Evolutionary conservation across 30 jellyfish, hydroid and myxozoan genomes (phyloP).

Genomic region (Haliclystus octoradiatus): DNA sequence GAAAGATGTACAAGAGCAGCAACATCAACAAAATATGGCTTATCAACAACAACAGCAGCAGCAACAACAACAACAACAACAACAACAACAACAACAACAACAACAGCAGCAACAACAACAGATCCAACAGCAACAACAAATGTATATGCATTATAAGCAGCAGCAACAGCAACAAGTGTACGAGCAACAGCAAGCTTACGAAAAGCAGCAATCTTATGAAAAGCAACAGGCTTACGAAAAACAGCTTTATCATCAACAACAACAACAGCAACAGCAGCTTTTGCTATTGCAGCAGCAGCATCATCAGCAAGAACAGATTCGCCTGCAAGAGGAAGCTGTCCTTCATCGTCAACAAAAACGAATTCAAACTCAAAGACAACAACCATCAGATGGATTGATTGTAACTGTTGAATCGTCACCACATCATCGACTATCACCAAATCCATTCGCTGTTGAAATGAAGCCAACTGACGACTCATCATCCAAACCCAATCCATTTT

Average conservation of each 20-base stretch:
- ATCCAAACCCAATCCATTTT: background rate
- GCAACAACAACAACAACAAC: slow-evolving; percentile 16
- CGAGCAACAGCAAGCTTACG: slow-evolving; percentile 29
- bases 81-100: slow-evolving; percentile 4
- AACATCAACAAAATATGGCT: background rate
- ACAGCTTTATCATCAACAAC: slow-evolving; percentile 12
- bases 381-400: slow-evolving; percentile 3
- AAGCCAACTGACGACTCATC: background rate
- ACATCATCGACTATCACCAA: slow-evolving; percentile 8
- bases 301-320: slow-evolving; percentile 29
- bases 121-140: background rate
- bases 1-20: background rate
- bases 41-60: slow-evolving; percentile 11
- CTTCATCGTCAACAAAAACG: background rate
- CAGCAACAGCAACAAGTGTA: slow-evolving; percentile 57
- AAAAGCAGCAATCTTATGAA: slow-evolving; percentile 12
- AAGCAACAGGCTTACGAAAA: slow-evolving; percentile 18
- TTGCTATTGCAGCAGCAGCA: slow-evolving; percentile 18
- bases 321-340: slow-evolving; percentile 21
- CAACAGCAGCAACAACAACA: slow-evolving; percentile 21
- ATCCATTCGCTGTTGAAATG: slow-evolving; percentile 44
- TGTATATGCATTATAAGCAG: no score
- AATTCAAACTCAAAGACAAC: slow-evolving; percentile 3
- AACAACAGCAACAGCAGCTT: slow-evolving; percentile 21
- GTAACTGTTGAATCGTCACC: background rate